Base-by-base conservation (phyloP, 2,888 invertebrate species). In the Carpatolechia fugitivella region DNA sequence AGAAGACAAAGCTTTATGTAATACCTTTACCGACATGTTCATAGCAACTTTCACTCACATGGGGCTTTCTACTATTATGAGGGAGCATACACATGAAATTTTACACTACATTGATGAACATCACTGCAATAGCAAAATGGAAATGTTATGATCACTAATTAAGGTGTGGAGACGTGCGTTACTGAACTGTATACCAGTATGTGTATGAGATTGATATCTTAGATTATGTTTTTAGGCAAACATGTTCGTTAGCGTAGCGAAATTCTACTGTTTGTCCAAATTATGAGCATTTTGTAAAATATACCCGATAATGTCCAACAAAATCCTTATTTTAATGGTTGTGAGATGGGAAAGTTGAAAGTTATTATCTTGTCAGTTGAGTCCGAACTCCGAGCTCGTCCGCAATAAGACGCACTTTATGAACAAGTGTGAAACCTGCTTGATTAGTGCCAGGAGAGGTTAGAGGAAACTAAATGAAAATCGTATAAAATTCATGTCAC, bases 11-110 rank as follows among this genome's bases (percentile, higher is more conserved):
- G 20, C 4, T 24, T 41, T 40, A 18, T 40, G 40, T 40, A 41
- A 41, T 41, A 16, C 16, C 36, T 65, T 14, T 10, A 24, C 44
- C n/a, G 13, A 20, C 57, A 52, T 58, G 56, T 24, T 24, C 24
- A 24, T 44, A 20, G 44, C 13, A 10, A 44, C 47, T 47, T 47
- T 47, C 47, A 47, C 47, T 29, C 18, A 20, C 20, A 44, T n/a
- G 24, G 24, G 47, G 31, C 47, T 47, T 47, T 47, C 47, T 47
- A 20, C 24, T 49, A 24, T 13, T 20, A 20, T 24, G 6, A 24
- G 24, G 24, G 24, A 24, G 3, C 2, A 33, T 3, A 33, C 44
- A 44, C 18, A 44, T 44, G 44, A 44, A 18, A 29, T 20, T 20
- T 44, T n/a, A 33, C 29, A 44, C 29, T 44, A 18, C 44, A 44